Evolutionary conservation across 1,140 invertebrate species (phyloP).

Genomic region (Lasioglossum albipes): DNA sequence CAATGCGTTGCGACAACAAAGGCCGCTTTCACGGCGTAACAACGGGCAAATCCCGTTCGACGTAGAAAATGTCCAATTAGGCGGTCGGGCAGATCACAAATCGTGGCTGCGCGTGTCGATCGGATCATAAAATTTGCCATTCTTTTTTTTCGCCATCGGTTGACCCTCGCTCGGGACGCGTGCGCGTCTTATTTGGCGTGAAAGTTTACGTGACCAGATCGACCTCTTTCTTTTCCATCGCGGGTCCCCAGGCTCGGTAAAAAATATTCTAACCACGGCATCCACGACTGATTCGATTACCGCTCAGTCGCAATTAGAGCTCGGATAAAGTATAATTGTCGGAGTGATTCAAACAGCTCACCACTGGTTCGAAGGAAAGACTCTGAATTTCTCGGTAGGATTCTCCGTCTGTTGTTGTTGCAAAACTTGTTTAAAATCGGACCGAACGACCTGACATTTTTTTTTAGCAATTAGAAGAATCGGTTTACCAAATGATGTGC

Average conservation of each 20-base stretch:
- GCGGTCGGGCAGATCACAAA: conserved; percentile 27
- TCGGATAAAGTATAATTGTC: too few relatives aligned
- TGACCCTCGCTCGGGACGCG: background rate
- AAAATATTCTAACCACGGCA: conserved; percentile 15
- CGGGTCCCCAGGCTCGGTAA: background rate
- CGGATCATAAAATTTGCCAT: conserved; percentile 43
- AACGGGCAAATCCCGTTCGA: conserved; percentile 6
- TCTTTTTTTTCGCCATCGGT: background rate
- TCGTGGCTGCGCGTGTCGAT: background rate
- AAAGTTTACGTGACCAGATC: conserved; percentile 42
- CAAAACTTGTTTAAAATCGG: too few relatives aligned
- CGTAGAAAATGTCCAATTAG: conserved; percentile 51
- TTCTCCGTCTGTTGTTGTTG: too few relatives aligned
- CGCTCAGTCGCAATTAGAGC: background rate
- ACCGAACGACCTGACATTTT: too few relatives aligned
- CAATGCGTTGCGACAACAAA: background rate
- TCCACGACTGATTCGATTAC: background rate
- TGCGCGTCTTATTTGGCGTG: conserved; percentile 41
- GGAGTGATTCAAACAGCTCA: too few relatives aligned
- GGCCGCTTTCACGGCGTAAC: background rate
- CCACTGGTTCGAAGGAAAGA: too few relatives aligned
- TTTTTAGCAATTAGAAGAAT: too few relatives aligned
- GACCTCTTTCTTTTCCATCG: background rate
- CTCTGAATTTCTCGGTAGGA: too few relatives aligned
- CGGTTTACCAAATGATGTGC: too few relatives aligned